Conservation (phyloP, 2,797 vertebrate species). For the Thunnus albacares region DNA sequence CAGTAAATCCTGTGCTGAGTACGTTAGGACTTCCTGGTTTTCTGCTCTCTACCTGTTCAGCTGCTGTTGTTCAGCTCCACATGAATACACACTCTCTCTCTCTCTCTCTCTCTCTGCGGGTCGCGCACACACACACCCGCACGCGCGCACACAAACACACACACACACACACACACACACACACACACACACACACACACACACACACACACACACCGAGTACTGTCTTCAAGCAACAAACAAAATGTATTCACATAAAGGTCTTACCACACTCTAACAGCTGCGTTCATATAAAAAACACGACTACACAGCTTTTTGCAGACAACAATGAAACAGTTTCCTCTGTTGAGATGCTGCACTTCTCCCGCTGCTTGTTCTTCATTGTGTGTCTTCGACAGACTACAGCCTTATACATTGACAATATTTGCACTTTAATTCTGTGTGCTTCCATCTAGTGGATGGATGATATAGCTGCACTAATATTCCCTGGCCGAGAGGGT, state of each 20-base stretch:
- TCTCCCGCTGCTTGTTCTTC: neutral
- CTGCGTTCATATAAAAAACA: neutral
- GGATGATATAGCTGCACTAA: slow-evolving; percentile 32
- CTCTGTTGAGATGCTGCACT: no score
- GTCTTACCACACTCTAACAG: slow-evolving; percentile 30
- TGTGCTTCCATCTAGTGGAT: slow-evolving; percentile 48
- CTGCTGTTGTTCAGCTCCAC: neutral
- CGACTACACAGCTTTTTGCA: neutral
- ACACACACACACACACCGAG: neutral
- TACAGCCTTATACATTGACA: no score
- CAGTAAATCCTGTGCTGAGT: neutral
- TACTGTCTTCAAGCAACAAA: neutral
- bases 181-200: neutral
- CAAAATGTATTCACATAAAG: no score
- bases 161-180: no score
- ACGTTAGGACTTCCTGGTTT: slow-evolving; percentile 4
- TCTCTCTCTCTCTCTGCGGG: no score
- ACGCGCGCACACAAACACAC: no score
- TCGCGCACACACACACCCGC: no score
- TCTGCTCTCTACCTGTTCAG: neutral
- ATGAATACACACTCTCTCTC: neutral
- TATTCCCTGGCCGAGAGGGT: neutral
- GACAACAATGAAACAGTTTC: neutral
- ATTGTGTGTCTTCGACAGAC: neutral
- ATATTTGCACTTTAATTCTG: neutral